Base-by-base conservation (phyloP, 2,113 vertebrate species). In the Choloepus hoffmanni region DNA sequence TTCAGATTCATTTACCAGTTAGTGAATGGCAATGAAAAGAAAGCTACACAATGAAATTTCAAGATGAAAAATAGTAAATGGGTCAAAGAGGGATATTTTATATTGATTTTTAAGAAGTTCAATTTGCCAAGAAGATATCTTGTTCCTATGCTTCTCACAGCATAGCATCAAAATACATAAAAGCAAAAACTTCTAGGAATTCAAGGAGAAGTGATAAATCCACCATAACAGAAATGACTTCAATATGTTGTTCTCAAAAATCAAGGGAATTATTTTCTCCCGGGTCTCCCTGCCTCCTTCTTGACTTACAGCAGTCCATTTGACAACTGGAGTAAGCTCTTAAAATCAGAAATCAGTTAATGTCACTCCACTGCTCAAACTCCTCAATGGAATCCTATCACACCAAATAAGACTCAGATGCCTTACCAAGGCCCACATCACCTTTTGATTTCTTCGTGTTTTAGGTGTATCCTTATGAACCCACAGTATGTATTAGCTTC, bases 21-120 rank as follows among this genome's bases (percentile, higher is more conserved):
- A 85, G n/a, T 7, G 94, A 85, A 74, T 74, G 26, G n/a, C 63
- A 68, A 89, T 5, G 36, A 63, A 81, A 89, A 96, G 50, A 76
- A 77, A 87, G 76, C 7, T 28, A 82, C 5, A 45, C 48, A 40
- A 63, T 63, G 79, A 33, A 87, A 88, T 60, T 63, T 90, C 28
- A 86, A 73, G 50, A 79, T 74, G 50, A 53, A 60, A 92, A 70
- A 7, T 24, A 60, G n/a, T n/a, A 74, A 92, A 28, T 5, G 6
- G 11, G 0, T 53, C 45, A 58, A 91, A 89, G 19, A 82, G 72
- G 67, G 21, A 55, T 30, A 48, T 93, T 93, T 85, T 60, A 85
- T 74, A 23, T 55, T 55, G 43, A 74, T 48, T 70, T 90, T 92
- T 48, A 21, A 45, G 68, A 89, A 58, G 16, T 53, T 86, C 43